A percentile compares a stretch with the other conserved stretches of the same genome.
These are phyloP conservation scores for Cladopsammia gracilis DNA, from an alignment of 64 coral and sea anemone species.

Conservation along the genomic window DNA sequence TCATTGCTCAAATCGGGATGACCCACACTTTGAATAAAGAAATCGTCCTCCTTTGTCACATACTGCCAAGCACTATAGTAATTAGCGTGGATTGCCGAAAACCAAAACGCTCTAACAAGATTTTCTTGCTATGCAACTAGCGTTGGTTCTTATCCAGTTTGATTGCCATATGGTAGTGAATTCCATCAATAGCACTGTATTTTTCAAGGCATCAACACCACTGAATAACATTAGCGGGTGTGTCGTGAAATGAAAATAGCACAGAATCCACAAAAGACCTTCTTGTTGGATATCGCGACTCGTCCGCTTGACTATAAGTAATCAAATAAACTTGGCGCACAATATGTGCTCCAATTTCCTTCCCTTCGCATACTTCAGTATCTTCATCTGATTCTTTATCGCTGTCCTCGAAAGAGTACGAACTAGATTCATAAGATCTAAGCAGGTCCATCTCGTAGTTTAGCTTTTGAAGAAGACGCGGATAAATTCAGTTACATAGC, in stretches of 20 bases:
- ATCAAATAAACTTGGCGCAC: constrained; percentile 12
- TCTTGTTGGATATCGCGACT: background rate
- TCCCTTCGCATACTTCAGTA: background rate
- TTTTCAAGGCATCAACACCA: constrained; percentile 11
- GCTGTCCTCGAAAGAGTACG: no score
- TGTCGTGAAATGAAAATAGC: background rate
- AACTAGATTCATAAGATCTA: no score
- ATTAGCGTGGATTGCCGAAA: constrained; percentile 23
- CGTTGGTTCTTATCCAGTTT: constrained; percentile 9
- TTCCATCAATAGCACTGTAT: background rate
- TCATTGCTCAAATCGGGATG: constrained; percentile 63
- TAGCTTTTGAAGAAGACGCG: no score
- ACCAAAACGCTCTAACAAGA: background rate
- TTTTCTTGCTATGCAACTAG: background rate
- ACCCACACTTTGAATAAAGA: background rate
- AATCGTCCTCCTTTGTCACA: constrained; percentile 26
- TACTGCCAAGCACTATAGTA: background rate
- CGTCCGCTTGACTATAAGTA: constrained; percentile 5
- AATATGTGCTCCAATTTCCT: background rate
- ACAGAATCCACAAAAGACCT: background rate
- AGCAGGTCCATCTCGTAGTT: no score
- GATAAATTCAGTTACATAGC: no score
- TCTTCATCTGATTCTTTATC: background rate
- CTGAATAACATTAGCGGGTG: background rate
- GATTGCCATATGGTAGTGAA: constrained; percentile 37